phyloP scores from a whole-genome alignment of 2,797 vertebrate genomes.

The Macropodus opercularis region DNA sequence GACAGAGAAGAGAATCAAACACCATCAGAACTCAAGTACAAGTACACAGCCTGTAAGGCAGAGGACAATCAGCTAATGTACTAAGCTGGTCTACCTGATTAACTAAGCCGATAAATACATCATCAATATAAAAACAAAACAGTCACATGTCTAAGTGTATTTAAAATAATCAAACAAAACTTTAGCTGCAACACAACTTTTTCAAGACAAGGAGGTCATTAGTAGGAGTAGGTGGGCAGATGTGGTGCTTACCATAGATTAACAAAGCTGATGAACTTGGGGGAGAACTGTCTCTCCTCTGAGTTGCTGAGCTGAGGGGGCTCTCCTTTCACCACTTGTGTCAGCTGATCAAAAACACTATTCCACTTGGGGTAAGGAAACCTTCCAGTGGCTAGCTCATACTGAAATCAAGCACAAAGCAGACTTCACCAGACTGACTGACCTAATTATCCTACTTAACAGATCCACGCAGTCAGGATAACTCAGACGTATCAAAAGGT shows the following conservation, averaged over 20 bases:
- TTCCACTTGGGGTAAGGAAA: slow-evolving; percentile 99
- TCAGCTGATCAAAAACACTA: slow-evolving; percentile 98
- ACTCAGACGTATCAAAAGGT: background rate
- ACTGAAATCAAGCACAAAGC: slow-evolving; percentile 77
- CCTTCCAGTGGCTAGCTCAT: slow-evolving; percentile 93
- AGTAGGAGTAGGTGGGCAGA: too few relatives aligned
- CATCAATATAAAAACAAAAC: too few relatives aligned
- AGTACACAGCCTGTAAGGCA: background rate
- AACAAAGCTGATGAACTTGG: slow-evolving; percentile 97
- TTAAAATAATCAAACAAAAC: too few relatives aligned
- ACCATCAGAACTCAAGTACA: background rate
- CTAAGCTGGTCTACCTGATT: too few relatives aligned
- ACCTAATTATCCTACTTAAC: background rate
- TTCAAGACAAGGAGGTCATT: too few relatives aligned
- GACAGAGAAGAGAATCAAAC: slow-evolving; percentile 27
- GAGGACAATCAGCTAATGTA: too few relatives aligned
- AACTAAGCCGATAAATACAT: too few relatives aligned
- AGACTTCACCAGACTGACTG: background rate
- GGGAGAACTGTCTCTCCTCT: slow-evolving; percentile 95
- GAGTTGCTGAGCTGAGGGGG: slow-evolving; percentile 97
- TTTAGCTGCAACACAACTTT: too few relatives aligned
- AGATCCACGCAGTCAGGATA: background rate
- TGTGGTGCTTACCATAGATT: slow-evolving; percentile 92
- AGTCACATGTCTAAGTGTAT: too few relatives aligned
- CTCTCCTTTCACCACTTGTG: slow-evolving; percentile 97